Evolutionary conservation across 2,888 invertebrate genomes (phyloP).

Genomic region (Diarsia rubi): DNA sequence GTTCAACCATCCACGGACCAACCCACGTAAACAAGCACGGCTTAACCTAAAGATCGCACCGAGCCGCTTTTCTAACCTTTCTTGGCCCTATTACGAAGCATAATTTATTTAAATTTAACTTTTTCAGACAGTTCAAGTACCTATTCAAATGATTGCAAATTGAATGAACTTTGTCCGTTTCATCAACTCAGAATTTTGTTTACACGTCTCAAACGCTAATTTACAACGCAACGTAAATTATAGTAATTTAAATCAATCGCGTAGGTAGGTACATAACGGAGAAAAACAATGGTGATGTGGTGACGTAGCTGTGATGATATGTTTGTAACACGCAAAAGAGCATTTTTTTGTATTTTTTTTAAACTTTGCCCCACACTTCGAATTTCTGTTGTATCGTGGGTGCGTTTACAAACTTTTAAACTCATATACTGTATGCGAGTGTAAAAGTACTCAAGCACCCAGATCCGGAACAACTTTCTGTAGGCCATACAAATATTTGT

Average conservation of each 20-base stretch:
- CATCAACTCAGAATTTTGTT: conserved; percentile 22
- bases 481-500: no score
- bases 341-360: no score
- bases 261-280: not conserved
- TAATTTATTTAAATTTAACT: not conserved
- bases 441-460: no score
- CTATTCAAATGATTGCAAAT: not conserved
- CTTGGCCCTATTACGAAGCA: not conserved
- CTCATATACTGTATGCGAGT: no score
- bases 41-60: no score
- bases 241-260: conserved; percentile 22
- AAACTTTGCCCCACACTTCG: no score
- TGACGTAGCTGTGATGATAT: not conserved
- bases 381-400: no score
- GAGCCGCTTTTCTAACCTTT: no score
- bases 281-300: not conserved
- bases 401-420: no score
- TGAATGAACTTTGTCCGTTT: not conserved
- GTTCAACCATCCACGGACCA: no score
- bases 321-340: not conserved
- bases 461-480: no score
- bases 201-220: conserved; percentile 2
- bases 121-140: not conserved
- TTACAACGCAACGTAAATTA: conserved; percentile 4
- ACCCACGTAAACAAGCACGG: no score